phyloP scores from a whole-genome alignment of 1,140 invertebrate species.

The Carposina sasakii region DNA sequence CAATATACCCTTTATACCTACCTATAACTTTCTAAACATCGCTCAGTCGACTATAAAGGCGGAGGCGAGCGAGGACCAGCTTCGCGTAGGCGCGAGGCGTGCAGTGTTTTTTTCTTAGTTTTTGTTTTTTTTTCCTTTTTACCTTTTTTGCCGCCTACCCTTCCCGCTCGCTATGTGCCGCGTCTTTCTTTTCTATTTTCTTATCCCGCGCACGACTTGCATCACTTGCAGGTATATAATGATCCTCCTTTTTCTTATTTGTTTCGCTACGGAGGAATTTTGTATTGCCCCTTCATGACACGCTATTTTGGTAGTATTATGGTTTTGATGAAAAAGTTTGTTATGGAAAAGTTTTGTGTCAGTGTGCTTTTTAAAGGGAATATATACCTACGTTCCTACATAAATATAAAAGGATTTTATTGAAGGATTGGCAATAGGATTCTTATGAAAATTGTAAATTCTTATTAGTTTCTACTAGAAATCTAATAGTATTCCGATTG shows the following conservation, averaged over 20 bases:
- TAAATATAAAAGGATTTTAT: no score
- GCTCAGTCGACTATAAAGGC: neutral
- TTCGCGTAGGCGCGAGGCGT: slow-evolving; percentile 29
- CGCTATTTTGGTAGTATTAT: slow-evolving; percentile 6
- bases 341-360: no score
- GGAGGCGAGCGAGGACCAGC: neutral
- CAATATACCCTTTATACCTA: no score
- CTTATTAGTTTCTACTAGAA: no score
- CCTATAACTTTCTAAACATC: no score
- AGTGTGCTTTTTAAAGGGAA: no score
- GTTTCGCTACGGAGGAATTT: slow-evolving; percentile 44
- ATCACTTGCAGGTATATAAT: slow-evolving; percentile 57
- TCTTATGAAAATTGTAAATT: no score
- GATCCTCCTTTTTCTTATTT: slow-evolving; percentile 55
- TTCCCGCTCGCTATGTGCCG: slow-evolving; percentile 48
- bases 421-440: no score
- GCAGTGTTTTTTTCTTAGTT: slow-evolving; percentile 39
- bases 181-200: slow-evolving; percentile 51
- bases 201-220: slow-evolving; percentile 37
- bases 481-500: no score
- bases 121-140: no score
- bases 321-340: no score
- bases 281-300: slow-evolving; percentile 22
- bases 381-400: no score
- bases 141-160: slow-evolving; percentile 61